Conservation (phyloP, 2,113 vertebrate species). For the Lonchura striata region DNA sequence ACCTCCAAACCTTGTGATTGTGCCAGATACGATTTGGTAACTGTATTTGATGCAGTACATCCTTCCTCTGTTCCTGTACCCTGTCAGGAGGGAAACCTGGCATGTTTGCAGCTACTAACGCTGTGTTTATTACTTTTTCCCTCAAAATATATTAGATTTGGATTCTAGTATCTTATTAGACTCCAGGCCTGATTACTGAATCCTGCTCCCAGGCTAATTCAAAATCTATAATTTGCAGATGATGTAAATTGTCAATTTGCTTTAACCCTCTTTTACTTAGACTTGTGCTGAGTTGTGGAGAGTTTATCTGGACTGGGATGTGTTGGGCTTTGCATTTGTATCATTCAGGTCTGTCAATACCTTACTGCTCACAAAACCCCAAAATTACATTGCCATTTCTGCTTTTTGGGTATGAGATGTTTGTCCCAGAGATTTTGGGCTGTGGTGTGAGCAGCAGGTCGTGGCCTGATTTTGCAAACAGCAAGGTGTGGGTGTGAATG, state of each 20-base stretch:
- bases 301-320: not conserved
- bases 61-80: not conserved
- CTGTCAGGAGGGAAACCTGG: not conserved
- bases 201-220: not conserved
- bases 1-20: fast-evolving
- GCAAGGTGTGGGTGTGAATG: fast-evolving
- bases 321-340: not conserved
- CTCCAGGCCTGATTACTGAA: not conserved
- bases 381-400: not conserved
- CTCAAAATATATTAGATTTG: not conserved
- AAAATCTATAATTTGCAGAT: not conserved
- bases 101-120: not conserved
- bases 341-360: not conserved
- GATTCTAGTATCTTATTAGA: not conserved
- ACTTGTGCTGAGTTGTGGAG: not conserved
- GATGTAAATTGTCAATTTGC: not conserved
- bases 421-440: not conserved
- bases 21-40: not conserved
- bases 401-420: not conserved
- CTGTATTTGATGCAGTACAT: not conserved
- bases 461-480: not conserved
- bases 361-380: not conserved
- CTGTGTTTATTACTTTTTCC: not conserved
- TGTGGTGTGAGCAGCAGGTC: not conserved
- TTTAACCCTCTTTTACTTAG: not conserved